phyloP scores from a whole-genome alignment of 2,888 invertebrate genomes.

The Baccha elongata region DNA sequence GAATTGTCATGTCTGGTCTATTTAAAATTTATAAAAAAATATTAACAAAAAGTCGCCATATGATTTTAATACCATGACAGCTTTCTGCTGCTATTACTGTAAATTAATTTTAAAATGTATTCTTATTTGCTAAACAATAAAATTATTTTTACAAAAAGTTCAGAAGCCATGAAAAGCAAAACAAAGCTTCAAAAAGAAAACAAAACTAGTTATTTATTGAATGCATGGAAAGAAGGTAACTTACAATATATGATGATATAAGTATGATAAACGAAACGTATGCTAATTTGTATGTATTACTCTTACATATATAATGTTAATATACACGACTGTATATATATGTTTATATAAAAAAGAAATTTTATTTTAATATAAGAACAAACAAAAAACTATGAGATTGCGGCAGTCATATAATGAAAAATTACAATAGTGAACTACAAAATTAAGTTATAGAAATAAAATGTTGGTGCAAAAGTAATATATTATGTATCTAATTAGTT shows the following conservation, averaged over 20 bases:
- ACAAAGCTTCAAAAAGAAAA: conserved; percentile 22
- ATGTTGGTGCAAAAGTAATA: conserved; percentile 62
- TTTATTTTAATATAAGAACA: conserved; percentile 41
- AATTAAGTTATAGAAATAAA: conserved; percentile 28
- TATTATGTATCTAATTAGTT: conserved; percentile 45
- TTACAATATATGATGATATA: not conserved
- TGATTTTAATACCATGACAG: conserved; percentile 12
- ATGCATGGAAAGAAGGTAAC: not conserved
- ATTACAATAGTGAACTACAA: conserved; percentile 22
- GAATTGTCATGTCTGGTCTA: not conserved
- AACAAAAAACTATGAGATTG: conserved; percentile 27
- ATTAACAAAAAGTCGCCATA: not conserved
- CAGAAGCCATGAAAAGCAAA: conserved; percentile 7
- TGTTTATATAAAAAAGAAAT: conserved; percentile 12
- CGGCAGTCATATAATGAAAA: conserved; percentile 39
- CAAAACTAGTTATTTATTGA: not conserved
- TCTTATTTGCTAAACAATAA: conserved; percentile 1
- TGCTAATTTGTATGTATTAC: conserved; percentile 32
- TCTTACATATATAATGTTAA: conserved; percentile 36
- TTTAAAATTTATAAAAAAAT: not conserved
- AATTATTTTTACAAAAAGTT: conserved; percentile 30
- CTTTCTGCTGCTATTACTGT: conserved; percentile 56
- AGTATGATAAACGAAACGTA: conserved; percentile 26
- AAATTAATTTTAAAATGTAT: conserved; percentile 34
- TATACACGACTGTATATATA: conserved; percentile 32